A percentile compares a stretch with the other conserved stretches of the same genome.
These are phyloP conservation scores for Ichneumon xanthorius DNA, from an alignment of 2,888 invertebrate genomes.

Conservation along the genomic window DNA sequence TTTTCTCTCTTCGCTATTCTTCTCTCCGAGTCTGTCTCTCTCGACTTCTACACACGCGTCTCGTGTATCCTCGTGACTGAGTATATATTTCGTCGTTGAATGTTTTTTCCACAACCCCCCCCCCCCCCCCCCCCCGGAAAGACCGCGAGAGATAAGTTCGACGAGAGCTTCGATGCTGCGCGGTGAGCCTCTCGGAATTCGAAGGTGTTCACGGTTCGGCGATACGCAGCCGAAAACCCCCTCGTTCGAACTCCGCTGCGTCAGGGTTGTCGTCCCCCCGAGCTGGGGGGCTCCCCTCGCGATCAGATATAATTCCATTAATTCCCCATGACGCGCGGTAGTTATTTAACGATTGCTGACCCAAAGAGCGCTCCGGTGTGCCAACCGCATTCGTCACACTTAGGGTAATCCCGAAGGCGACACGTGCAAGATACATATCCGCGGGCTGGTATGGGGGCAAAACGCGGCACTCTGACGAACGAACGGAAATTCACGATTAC, in stretches of 20 bases:
- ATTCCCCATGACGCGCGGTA: constrained; percentile 5
- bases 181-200: constrained; percentile 13
- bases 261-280: constrained; percentile 8
- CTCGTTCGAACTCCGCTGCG: background rate
- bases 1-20: constrained; percentile 42
- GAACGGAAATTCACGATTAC: constrained; percentile 84
- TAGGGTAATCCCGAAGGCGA: constrained; percentile 37
- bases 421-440: constrained; percentile 58
- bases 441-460: background rate
- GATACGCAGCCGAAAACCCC: background rate
- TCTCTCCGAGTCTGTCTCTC: constrained; percentile 44
- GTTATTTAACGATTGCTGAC: constrained; percentile 63
- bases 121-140: constrained; percentile 46
- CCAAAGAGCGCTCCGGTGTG: constrained; percentile 39
- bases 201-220: constrained; percentile 5
- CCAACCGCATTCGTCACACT: constrained; percentile 43
- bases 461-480: constrained; percentile 76
- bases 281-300: background rate
- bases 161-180: constrained; percentile 62
- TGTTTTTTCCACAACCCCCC: constrained; percentile 56
- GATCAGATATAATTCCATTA: constrained; percentile 21
- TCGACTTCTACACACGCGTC: constrained; percentile 31
- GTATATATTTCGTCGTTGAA: constrained; percentile 53
- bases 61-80: constrained; percentile 56
- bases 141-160: constrained; percentile 60